Base-by-base conservation (phyloP, 2,888 invertebrate genomes). In the Stenchaetothrips biformis region DNA sequence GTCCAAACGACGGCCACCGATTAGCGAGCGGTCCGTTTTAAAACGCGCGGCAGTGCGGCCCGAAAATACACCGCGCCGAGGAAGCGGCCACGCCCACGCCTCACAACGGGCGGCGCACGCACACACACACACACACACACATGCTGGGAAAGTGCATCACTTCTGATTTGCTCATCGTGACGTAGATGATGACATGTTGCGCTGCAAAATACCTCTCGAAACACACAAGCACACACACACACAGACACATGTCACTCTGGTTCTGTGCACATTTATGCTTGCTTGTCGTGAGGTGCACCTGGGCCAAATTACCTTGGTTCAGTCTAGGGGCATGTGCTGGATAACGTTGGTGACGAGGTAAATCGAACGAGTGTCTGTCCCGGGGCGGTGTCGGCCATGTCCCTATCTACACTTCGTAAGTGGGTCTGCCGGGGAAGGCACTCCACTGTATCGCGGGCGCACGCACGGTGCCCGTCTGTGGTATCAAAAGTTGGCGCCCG, bases 311-410 rank as follows among this genome's bases (percentile, higher is more conserved):
- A 74, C 67, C 67, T 74, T 21, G 25, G 25, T 1, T 74, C 25
- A 74, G 25, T 74, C 67, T 9, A 74, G 67, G 67, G 67, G 67
- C 25, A 74, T 74, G 67, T 74, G 67, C 67, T 74, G 67, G 67
- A 21, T 4, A 37, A 37, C 37, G 37, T 74, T 25, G 59, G 37
- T 37, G 16, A 59, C 16, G 18, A 59, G 59, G 37, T 37, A 37
- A 37, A 59, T 16, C 59, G 59, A 59, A 13, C 59, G 59, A 59
- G 59, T 37, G 37, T 37, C 4, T 59, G 67, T 74, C 25, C 53
- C 53, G 1, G 53, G 53, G 53, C 53, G 53, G 16, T 37, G 37
- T 37, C 37, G 37, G 37, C 37, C 37, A 37, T 37, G 37, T 37
- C 37, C 37, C 37, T 37, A 37, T 37, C 37, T 37, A 37, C 2